Evolutionary conservation across 2,113 vertebrate species (phyloP), one percentile per base, ranked within the genome.

Genomic region (Lagopus leucura): DNA sequence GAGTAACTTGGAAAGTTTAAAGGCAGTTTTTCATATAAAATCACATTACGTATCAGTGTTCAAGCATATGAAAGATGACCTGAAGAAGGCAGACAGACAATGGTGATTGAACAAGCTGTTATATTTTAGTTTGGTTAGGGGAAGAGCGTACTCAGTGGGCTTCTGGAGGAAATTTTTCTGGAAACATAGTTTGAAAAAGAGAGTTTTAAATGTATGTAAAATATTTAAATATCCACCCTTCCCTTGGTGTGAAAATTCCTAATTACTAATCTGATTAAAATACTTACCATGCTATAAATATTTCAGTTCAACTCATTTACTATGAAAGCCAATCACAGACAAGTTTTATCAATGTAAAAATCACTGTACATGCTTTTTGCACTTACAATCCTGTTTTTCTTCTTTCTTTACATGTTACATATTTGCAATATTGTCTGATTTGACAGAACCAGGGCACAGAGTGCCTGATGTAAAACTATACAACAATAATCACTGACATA

Each of bases 361-460:
- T 40, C 67, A 72, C 19, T 52, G 5, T 50, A n/a, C 4, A 4
- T 66, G 30, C 48, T 55, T 82, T 95, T 91, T 89, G 19, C 34
- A 32, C 50, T 43, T 55, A 58, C 65, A 83, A 87, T 66, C 22
- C 30, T 45, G 10, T 24, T 88, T 92, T 75, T 60, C 17, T 72
- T 91, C 12, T 67, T 82, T 79, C 54, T 74, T 75, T 69, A 45
- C 16, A n/a, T 10, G 88, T 86, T 57, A 50, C 78, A 19, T 79
- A 90, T 66, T 88, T 52, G 6, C 38, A 67, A 8, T 43, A 61
- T 84, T 70, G 21, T 55, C 66, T 92, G 42, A 69, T 24, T 90
- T 84, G 87, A 84, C 67, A 82, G 88, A 93, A 95, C 50, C 32
- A 86, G 73, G 52, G 8, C 55, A 93, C 42, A 82, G 82, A 76